phyloP scores from a whole-genome alignment of 1,140 invertebrate species.

The Drosophila ficusphila region DNA sequence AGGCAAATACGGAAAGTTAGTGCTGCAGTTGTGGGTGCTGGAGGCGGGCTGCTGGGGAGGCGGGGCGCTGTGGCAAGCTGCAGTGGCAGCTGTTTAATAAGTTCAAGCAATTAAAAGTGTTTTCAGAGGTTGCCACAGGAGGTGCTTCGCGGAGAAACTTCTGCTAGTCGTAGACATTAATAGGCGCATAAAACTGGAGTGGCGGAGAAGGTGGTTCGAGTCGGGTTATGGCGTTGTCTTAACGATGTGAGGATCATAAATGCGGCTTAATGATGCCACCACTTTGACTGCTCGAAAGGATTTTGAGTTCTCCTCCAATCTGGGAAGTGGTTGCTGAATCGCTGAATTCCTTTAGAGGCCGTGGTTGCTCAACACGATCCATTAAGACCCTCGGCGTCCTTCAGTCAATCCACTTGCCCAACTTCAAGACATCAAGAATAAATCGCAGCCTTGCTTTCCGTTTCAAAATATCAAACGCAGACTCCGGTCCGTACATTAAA shows the following conservation, averaged over 20 bases:
- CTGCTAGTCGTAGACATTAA: constrained; percentile 61
- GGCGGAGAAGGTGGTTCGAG: background rate
- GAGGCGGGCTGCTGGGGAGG: background rate
- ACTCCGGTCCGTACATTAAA: constrained; percentile 19
- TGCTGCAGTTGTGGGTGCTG: constrained; percentile 10
- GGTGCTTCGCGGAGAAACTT: constrained; percentile 23
- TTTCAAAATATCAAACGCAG: constrained; percentile 26
- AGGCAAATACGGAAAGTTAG: constrained; percentile 45
- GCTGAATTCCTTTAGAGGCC: background rate
- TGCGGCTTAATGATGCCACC: constrained; percentile 55
- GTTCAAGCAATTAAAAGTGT: constrained; percentile 77
- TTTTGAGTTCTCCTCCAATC: background rate
- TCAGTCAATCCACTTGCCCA: constrained; percentile 43
- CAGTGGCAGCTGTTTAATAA: constrained; percentile 79
- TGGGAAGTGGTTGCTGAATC: background rate
- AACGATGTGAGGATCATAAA: constrained; percentile 75
- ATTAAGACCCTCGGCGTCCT: constrained; percentile 26
- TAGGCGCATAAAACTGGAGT: constrained; percentile 68
- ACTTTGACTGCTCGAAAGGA: constrained; percentile 13
- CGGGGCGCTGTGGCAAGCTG: constrained; percentile 32
- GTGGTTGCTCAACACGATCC: constrained; percentile 9
- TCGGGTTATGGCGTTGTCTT: constrained; percentile 41
- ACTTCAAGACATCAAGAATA: constrained; percentile 29
- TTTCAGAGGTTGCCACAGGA: constrained; percentile 64
- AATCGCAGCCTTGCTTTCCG: constrained; percentile 16